phyloP scores from a whole-genome alignment of 2,113 vertebrate genomes.

The Numenius arquata region DNA sequence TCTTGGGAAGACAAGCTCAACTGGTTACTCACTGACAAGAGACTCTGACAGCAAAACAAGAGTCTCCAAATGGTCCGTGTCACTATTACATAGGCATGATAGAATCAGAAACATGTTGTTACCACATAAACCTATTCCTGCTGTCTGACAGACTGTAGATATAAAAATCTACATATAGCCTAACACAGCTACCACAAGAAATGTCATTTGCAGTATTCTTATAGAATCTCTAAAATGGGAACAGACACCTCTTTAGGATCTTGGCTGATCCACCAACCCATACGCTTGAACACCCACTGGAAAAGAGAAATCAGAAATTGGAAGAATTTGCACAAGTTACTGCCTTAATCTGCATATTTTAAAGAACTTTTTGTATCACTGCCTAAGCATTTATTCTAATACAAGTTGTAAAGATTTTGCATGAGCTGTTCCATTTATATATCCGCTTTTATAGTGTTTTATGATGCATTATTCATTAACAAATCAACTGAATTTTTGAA shows the following conservation, averaged over 20 bases:
- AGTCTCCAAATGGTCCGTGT: neutral
- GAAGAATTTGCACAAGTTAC: neutral
- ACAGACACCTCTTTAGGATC: neutral
- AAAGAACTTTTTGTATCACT: neutral
- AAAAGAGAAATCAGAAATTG: neutral
- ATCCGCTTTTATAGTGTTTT: neutral
- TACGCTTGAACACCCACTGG: neutral
- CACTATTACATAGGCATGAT: neutral
- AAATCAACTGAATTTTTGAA: neutral
- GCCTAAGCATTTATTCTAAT: neutral
- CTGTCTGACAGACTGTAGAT: neutral
- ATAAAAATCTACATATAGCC: neutral
- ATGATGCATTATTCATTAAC: neutral
- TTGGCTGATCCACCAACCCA: constrained; percentile 2
- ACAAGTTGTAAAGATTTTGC: neutral
- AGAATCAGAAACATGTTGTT: neutral
- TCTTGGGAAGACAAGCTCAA: neutral
- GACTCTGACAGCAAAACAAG: neutral
- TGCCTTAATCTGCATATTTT: neutral
- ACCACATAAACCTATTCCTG: neutral
- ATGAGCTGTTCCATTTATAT: neutral
- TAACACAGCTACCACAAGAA: neutral
- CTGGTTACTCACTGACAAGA: neutral
- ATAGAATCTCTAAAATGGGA: neutral
- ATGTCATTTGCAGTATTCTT: neutral